Evolutionary conservation across 2,797 vertebrate species (phyloP).

Genomic region (Alcedo atthis): DNA sequence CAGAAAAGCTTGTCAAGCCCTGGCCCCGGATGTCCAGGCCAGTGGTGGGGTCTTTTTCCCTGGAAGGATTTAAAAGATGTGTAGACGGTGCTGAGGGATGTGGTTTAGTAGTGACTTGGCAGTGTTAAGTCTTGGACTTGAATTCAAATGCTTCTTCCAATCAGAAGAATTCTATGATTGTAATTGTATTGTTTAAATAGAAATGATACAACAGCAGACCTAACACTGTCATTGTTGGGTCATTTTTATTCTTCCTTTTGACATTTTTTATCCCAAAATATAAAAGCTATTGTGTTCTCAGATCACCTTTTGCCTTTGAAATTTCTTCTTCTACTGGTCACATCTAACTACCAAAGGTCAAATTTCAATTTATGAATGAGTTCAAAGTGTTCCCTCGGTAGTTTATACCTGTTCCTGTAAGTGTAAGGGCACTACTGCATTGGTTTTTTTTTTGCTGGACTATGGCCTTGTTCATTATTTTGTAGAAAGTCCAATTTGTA

Average conservation of each 20-base stretch:
- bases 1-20: neutral
- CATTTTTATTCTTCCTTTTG: neutral
- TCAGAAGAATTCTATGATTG: neutral
- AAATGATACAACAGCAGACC: neutral
- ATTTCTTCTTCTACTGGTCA: neutral
- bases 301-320: neutral
- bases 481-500: neutral
- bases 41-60: neutral
- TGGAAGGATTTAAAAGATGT: neutral
- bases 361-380: neutral
- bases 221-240: accelerated
- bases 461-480: neutral
- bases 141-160: neutral
- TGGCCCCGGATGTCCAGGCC: neutral
- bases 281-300: neutral
- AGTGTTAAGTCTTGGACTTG: neutral
- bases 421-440: neutral
- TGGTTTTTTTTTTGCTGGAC: neutral
- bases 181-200: neutral
- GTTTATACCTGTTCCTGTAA: neutral
- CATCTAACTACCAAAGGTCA: neutral
- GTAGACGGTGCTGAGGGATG: neutral
- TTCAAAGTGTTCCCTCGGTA: neutral
- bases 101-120: neutral
- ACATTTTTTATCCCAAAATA: neutral